Percentiles rank a stretch among this genome's conserved stretches.
Evolutionary conservation across 2,797 vertebrate genomes (phyloP).

Genomic region (Ispidina lecontei): DNA sequence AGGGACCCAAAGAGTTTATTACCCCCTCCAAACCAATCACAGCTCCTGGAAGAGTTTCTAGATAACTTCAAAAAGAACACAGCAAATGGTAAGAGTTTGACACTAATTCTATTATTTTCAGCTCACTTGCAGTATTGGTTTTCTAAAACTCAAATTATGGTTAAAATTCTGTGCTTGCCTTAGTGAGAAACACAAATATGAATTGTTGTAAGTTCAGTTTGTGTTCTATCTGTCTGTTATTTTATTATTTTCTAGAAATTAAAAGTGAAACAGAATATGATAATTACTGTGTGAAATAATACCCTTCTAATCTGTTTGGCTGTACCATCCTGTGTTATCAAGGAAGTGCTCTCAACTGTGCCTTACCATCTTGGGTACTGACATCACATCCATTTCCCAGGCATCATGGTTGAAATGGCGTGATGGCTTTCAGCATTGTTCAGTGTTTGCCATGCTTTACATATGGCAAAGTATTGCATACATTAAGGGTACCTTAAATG

Average conservation of each 20-base stretch:
- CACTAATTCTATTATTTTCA: neutral
- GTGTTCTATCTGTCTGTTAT: neutral
- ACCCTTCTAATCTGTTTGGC: neutral
- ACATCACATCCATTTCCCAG: neutral
- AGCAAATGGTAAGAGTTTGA: constrained; percentile 83
- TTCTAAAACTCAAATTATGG: neutral
- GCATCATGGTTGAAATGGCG: neutral
- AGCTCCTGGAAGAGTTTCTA: constrained; percentile 81
- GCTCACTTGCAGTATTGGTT: neutral
- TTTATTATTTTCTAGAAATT: constrained; percentile 1
- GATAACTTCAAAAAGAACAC: constrained; percentile 85
- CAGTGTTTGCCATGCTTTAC: neutral
- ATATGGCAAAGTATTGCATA: neutral
- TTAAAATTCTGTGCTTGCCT: neutral
- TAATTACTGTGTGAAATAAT: neutral
- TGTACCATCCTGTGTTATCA: neutral
- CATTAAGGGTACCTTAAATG: neutral
- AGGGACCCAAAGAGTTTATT: constrained; percentile 61
- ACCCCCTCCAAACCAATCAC: constrained; percentile 73
- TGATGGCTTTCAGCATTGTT: neutral
- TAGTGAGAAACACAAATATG: neutral
- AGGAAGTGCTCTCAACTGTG: neutral
- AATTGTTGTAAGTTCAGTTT: neutral
- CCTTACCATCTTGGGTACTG: neutral
- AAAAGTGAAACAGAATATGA: neutral